phyloP scores from a whole-genome alignment of 2,113 vertebrate species.

The Kobus ellipsiprymnus region DNA sequence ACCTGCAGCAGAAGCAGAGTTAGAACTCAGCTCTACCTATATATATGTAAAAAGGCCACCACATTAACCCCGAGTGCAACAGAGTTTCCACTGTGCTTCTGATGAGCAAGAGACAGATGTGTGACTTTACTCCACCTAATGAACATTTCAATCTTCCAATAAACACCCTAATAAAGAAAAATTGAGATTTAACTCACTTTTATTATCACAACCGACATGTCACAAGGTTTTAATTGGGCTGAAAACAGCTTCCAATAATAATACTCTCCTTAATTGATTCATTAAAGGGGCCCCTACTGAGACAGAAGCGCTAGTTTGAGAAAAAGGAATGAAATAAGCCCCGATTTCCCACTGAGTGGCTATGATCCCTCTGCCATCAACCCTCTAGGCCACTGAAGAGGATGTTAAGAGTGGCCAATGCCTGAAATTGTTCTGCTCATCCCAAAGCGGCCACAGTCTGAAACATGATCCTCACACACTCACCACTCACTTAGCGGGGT shows the following conservation, averaged over 20 bases:
- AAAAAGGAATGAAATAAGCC: slow-evolving; percentile 26
- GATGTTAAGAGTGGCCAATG: neutral
- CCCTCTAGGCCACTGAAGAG: slow-evolving; percentile 8
- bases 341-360: slow-evolving; percentile 37
- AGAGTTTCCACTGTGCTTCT: neutral
- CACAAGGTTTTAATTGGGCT: slow-evolving; percentile 80
- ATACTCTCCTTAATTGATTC: slow-evolving; percentile 79
- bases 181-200: slow-evolving; percentile 81
- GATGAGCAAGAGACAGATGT: slow-evolving; percentile 53
- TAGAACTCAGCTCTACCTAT: slow-evolving; percentile 26
- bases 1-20: neutral
- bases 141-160: slow-evolving; percentile 78
- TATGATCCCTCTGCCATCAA: slow-evolving; percentile 51
- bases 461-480: neutral
- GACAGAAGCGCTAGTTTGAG: slow-evolving; percentile 59
- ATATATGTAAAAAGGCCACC: neutral
- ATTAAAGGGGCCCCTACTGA: slow-evolving; percentile 76
- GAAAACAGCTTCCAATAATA: slow-evolving; percentile 81
- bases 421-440: neutral
- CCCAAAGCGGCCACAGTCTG: neutral
- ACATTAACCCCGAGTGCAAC: neutral
- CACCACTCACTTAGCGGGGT: neutral
- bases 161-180: slow-evolving; percentile 81
- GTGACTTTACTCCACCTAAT: slow-evolving; percentile 65
- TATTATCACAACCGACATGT: slow-evolving; percentile 78